Base-by-base conservation (phyloP, 2,113 vertebrate genomes). In the Piaya cayana region DNA sequence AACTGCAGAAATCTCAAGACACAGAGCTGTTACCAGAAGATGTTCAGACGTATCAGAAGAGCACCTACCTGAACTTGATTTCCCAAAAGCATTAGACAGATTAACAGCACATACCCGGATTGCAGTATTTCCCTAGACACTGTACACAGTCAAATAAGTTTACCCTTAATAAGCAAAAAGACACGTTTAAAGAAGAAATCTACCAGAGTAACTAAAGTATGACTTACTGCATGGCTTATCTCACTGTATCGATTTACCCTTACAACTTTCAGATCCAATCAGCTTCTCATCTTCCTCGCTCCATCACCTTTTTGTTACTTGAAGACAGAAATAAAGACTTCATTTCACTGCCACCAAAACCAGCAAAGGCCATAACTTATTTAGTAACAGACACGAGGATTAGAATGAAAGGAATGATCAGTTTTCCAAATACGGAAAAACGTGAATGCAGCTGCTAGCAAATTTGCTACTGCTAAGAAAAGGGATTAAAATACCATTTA, bases 71-170 rank as follows among this genome's bases (percentile, higher is more conserved):
- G 19, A 45, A 53, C 19, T 8, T 26, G 36, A 32, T 15, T 9
- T 58, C 29, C 27, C 11, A 34, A 32, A 77, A 43, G 30, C 21
- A 62, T 21, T 2, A 17, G 19, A 39, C 7, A 53, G 29, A 68
- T 25, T 12, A 50, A 37, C 8, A 29, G 22, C 0, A 1, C 8
- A 13, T 7, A 68, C 2, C 14, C 68, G 36, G 32, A 50, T 1
- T 29, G 29, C 11, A 68, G 3, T 11, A 16, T 37, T 59, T 59
- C 12, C 29, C 30, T 47, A 12, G 26, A 27, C 39, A 34, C 9
- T 36, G 27, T 5, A 37, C 1, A 2, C 6, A 30, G 10, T 11
- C 20, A 64, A 68, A 72, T 0, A 52, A n/a, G 5, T 22, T 64
- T 58, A 62, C 13, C 19, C 7, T 20, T 71, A 32, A 0, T 11